Conservation (phyloP, 2,113 vertebrate species). For the Sinocyclocheilus grahami region DNA sequence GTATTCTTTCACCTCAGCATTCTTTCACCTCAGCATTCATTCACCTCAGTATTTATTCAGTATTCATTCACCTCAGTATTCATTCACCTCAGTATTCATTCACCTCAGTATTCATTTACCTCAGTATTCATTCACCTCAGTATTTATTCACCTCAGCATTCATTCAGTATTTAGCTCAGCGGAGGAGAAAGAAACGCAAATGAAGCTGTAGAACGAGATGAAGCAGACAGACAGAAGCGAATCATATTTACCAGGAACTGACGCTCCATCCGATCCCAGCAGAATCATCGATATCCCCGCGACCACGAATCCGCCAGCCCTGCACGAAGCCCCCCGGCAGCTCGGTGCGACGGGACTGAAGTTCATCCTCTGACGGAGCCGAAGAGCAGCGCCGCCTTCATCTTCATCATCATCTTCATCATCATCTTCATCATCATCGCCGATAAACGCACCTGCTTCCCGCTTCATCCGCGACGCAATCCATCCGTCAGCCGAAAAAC, state of each 20-base stretch:
- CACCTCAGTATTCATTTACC: too few species aligned
- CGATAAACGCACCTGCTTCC: neutral
- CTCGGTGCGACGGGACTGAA: neutral
- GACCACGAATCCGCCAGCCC: neutral
- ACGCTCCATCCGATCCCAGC: conserved; percentile 3
- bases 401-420: conserved; percentile 20
- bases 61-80: too few species aligned
- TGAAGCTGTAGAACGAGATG: too few species aligned
- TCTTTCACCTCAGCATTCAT: too few species aligned
- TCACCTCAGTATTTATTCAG: too few species aligned
- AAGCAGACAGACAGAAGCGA: neutral
- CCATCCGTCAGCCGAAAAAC: neutral
- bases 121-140: too few species aligned
- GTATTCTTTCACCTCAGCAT: too few species aligned
- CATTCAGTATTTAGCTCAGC: neutral
- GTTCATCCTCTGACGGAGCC: neutral
- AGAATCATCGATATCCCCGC: neutral
- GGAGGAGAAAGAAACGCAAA: neutral
- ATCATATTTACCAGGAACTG: conserved; percentile 53
- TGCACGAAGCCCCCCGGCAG: neutral
- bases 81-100: too few species aligned
- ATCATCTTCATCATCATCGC: neutral
- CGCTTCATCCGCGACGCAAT: neutral
- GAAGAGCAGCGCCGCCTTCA: neutral
- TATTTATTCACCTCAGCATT: accelerated